Base-by-base conservation (phyloP, 2,888 invertebrate species). In the Ophonus ardosiacus region DNA sequence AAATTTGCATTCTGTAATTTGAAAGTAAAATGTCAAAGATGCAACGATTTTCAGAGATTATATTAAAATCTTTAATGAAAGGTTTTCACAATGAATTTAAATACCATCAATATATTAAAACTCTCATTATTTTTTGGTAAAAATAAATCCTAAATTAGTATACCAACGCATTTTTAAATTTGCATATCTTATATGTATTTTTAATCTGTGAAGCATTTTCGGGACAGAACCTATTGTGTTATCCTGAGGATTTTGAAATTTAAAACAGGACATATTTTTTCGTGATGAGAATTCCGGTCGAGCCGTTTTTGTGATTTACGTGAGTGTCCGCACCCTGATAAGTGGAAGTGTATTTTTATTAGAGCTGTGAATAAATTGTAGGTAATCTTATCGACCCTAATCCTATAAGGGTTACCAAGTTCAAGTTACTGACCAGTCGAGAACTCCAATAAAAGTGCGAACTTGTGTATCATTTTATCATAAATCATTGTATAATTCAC, bases 351-450 rank as follows among this genome's bases (percentile, higher is more conserved):
- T 68, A 68, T 68, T 68, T 68, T 68, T 68, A 68, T 68, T 68
- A 68, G 68, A 68, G n/a, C 15, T 68, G 8, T 68, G 68, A 68
- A 68, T 68, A 68, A 68, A 68, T 68, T 68, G 68, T 68, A 68
- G 68, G 68, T 68, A 68, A 68, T 68, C 38, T 38, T 68, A 40
- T 68, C 38, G 68, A 38, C 38, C 68, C 68, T 68, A 68, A 68
- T 68, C 31, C 68, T 17, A 15, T 38, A n/a, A 68, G 38, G 38
- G 24, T 38, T 21, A 13, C 31, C 38, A 68, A 68, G 24, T n/a
- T 24, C 38, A 68, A 68, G 24, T n/a, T 24, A 63, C 68, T 38
- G 68, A n/a, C 31, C 68, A 38, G 15, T 31, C 4, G 21, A 15
- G n/a, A 31, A 68, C n/a, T 68, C 15, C 38, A 31, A 15, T 68